Evolutionary conservation across 2,888 invertebrate species (phyloP).

Genomic region (Chouioia cunea): DNA sequence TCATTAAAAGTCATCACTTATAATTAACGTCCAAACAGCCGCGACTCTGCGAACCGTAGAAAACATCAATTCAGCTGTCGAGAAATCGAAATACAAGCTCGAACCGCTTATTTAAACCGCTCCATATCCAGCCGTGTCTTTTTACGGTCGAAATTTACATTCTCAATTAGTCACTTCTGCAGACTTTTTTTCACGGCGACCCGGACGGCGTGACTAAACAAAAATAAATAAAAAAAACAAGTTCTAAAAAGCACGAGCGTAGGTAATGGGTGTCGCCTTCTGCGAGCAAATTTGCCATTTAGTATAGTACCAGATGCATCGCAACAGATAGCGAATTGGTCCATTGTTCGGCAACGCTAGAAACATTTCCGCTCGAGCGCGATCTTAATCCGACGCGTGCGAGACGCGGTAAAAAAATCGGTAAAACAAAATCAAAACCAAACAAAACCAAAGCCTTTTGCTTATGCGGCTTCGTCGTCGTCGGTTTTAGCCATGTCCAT

Average conservation of each 20-base stretch:
- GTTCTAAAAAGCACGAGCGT: conserved; percentile 11
- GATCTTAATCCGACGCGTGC: conserved; percentile 43
- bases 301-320: conserved; percentile 27
- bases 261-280: conserved; percentile 23
- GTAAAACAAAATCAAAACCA: too few relatives aligned
- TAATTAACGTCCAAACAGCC: conserved; percentile 25
- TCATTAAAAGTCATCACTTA: conserved; percentile 40
- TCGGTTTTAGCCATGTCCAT: background rate
- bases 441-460: background rate
- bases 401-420: conserved; percentile 2
- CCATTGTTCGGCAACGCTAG: conserved; percentile 24
- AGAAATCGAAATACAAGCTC: conserved; percentile 2
- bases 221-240: background rate
- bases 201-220: background rate
- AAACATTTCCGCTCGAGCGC: conserved; percentile 22
- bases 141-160: conserved; percentile 48
- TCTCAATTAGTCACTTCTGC: conserved; percentile 46
- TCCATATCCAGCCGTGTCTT: conserved; percentile 21
- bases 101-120: conserved; percentile 24
- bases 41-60: conserved; percentile 3
- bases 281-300: conserved; percentile 27
- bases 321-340: conserved; percentile 23
- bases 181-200: conserved; percentile 20
- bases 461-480: conserved; percentile 1
- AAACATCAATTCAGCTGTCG: conserved; percentile 5